phyloP scores from a whole-genome alignment of 2,113 vertebrate species.

The Pantherophis guttatus region DNA sequence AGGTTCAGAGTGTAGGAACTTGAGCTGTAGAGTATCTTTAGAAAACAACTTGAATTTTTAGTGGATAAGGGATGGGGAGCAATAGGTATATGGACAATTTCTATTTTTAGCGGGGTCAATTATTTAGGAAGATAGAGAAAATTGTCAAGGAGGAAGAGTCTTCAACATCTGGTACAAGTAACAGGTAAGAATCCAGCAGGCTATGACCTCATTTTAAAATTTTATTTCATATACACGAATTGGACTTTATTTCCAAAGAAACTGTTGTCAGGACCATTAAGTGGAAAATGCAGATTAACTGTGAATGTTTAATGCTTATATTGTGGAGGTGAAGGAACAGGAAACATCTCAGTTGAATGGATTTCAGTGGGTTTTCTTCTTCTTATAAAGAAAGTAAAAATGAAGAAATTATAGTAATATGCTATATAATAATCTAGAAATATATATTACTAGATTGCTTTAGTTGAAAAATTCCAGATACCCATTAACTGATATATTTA shows the following conservation, averaged over 20 bases:
- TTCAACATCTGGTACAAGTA: background rate
- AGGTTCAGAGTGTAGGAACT: background rate
- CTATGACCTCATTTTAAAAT: background rate
- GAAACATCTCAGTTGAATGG: background rate
- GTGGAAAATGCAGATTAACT: background rate
- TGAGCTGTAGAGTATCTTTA: background rate
- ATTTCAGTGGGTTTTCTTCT: background rate
- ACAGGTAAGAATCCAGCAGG: slow-evolving; percentile 31
- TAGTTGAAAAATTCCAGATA: background rate
- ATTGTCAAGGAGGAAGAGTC: background rate
- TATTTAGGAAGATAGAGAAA: background rate
- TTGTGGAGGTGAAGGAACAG: background rate
- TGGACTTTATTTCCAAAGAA: background rate
- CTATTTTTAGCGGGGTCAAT: background rate
- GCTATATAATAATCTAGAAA: background rate
- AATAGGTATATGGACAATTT: background rate
- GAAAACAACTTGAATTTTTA: slow-evolving; percentile 4
- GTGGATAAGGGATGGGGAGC: background rate
- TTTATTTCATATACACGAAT: background rate
- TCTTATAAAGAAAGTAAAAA: background rate
- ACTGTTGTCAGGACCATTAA: background rate
- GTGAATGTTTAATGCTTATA: background rate
- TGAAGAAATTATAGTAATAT: background rate
- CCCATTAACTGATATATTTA: background rate
- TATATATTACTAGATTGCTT: background rate